A percentile compares a stretch with the other conserved stretches of the same genome.
These are phyloP conservation scores for Simalia tracyae DNA, from an alignment of 2,797 vertebrate genomes.

Conservation along the genomic window DNA sequence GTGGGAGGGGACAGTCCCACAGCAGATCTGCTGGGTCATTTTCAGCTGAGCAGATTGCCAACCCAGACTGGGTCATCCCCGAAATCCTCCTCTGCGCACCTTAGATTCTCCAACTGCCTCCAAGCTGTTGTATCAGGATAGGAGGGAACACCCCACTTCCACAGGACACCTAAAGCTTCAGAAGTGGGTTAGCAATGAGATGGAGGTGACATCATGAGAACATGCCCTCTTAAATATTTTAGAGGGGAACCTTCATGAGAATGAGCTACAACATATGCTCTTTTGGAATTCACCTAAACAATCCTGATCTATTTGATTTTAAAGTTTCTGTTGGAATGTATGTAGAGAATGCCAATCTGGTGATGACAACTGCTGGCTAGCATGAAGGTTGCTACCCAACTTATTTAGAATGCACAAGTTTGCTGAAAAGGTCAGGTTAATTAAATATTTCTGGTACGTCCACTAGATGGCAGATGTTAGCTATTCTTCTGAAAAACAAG, in stretches of 20 bases:
- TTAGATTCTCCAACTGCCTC: neutral
- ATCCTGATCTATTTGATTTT: neutral
- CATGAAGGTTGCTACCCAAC: neutral
- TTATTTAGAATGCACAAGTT: neutral
- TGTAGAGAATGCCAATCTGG: neutral
- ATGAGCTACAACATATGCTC: neutral
- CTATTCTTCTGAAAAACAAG: conserved; percentile 8
- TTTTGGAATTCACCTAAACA: neutral
- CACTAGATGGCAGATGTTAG: conserved; percentile 44
- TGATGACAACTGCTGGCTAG: neutral
- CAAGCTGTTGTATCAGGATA: neutral
- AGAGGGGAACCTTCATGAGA: neutral
- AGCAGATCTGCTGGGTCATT: too few species aligned
- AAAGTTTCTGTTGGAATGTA: neutral
- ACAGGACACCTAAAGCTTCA: neutral
- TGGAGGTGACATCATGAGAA: neutral
- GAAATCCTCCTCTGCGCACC: neutral
- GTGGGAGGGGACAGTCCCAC: too few species aligned
- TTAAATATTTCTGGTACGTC: conserved; percentile 19
- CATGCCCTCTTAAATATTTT: neutral
- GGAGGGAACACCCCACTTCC: neutral
- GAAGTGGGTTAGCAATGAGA: neutral
- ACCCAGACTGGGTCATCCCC: neutral
- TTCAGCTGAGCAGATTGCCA: neutral
- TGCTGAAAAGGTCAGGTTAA: neutral